Evolutionary conservation across 2,888 invertebrate species (phyloP).

Genomic region (Beris morrisii): DNA sequence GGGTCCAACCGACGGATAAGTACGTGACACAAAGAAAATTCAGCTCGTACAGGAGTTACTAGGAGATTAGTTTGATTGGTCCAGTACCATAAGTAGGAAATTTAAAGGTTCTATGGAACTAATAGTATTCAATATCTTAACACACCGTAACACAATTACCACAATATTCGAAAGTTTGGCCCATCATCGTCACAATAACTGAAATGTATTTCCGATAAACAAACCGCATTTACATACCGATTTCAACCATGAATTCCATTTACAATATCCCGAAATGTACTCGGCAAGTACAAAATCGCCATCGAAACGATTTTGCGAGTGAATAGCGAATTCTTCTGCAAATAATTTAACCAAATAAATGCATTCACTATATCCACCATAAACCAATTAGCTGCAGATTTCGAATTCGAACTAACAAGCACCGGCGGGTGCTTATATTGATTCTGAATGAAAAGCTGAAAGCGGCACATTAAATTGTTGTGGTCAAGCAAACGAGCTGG

Average conservation of each 20-base stretch:
- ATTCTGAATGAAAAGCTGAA: background rate
- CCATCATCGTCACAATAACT: too few relatives aligned
- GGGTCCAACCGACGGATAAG: too few relatives aligned
- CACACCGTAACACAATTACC: too few relatives aligned
- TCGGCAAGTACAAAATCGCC: background rate
- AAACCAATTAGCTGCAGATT: constrained; percentile 18
- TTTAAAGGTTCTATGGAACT: too few relatives aligned
- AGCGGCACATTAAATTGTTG: constrained; percentile 24
- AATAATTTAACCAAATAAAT: constrained; percentile 19
- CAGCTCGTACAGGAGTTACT: too few relatives aligned
- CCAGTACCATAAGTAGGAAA: too few relatives aligned
- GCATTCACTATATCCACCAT: background rate
- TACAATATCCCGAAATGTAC: constrained; percentile 3
- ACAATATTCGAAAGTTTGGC: too few relatives aligned
- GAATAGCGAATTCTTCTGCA: background rate
- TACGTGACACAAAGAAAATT: too few relatives aligned
- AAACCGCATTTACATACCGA: constrained; percentile 8
- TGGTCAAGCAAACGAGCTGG: constrained; percentile 2
- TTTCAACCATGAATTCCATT: constrained; percentile 11
- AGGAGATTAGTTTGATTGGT: too few relatives aligned
- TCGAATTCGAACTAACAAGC: constrained; percentile 6
- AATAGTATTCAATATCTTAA: too few relatives aligned
- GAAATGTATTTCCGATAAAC: background rate
- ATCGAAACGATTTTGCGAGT: background rate
- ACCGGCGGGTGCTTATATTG: background rate